Conservation (phyloP, 1,140 invertebrate genomes). For the Papilio dardanus region DNA sequence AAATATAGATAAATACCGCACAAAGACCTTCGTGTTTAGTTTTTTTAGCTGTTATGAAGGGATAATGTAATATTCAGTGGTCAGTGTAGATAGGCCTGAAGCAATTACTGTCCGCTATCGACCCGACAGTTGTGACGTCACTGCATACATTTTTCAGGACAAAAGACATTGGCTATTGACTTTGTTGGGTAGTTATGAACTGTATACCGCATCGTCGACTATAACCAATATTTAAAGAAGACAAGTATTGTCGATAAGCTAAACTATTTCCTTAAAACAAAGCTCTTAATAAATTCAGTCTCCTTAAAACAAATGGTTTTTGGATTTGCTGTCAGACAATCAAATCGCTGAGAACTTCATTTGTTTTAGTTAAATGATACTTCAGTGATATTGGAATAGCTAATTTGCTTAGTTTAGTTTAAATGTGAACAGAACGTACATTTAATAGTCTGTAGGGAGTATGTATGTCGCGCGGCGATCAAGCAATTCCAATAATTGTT, state of each 20-base stretch:
- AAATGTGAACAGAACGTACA: neutral
- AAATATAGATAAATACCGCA: neutral
- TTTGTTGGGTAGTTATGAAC: neutral
- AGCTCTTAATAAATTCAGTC: too few relatives aligned
- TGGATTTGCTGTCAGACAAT: too few relatives aligned
- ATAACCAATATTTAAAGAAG: neutral
- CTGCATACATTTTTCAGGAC: conserved; percentile 8
- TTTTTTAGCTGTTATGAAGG: neutral
- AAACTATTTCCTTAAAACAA: too few relatives aligned
- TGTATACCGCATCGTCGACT: neutral
- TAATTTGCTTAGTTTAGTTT: neutral
- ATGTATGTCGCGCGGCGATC: conserved; percentile 1
- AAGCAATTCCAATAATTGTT: conserved; percentile 32
- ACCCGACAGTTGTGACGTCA: conserved; percentile 18
- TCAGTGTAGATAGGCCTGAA: neutral
- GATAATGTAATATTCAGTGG: conserved; percentile 1
- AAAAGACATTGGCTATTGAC: conserved; percentile 4
- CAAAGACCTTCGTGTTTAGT: neutral
- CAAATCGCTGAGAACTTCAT: neutral
- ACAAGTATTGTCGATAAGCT: neutral
- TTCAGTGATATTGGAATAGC: too few relatives aligned
- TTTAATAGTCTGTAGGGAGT: neutral
- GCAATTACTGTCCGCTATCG: conserved; percentile 7
- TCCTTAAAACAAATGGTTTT: too few relatives aligned
- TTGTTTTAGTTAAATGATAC: too few relatives aligned